Percentiles rank a stretch among this genome's conserved stretches.
phyloP scores from a whole-genome alignment of 2,113 vertebrate genomes.

The Chiloscyllium plagiosum region DNA sequence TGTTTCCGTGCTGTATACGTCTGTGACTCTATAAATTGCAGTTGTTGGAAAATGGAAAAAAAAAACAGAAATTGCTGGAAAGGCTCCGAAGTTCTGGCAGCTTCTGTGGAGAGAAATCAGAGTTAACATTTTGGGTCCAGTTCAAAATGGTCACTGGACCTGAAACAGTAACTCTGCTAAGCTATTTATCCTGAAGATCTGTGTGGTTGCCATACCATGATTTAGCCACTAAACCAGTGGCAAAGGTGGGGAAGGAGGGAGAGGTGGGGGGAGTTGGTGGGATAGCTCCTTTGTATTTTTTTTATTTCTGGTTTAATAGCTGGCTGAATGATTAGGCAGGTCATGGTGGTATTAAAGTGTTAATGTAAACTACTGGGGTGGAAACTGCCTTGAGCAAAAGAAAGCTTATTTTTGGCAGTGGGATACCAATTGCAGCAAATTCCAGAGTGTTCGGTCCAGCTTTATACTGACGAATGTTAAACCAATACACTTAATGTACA shows the following conservation, averaged over 20 bases:
- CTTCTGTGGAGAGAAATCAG: too few species aligned
- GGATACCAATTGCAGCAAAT: neutral
- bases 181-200: too few species aligned
- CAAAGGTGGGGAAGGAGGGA: neutral
- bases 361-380: neutral
- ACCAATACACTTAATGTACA: neutral
- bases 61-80: too few species aligned
- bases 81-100: too few species aligned
- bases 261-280: too few species aligned
- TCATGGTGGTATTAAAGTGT: neutral
- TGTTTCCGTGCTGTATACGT: too few species aligned
- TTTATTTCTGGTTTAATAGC: neutral
- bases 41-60: too few species aligned
- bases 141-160: too few species aligned
- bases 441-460: neutral
- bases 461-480: neutral
- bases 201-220: too few species aligned
- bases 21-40: too few species aligned
- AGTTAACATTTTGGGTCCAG: too few species aligned
- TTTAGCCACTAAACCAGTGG: neutral
- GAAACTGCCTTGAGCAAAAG: neutral
- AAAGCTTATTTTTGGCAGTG: neutral
- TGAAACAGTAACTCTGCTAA: too few species aligned
- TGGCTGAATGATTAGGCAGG: neutral
- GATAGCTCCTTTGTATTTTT: neutral